Evolutionary conservation across 2,888 invertebrate genomes (phyloP).

Genomic region (Orchestes rusci): DNA sequence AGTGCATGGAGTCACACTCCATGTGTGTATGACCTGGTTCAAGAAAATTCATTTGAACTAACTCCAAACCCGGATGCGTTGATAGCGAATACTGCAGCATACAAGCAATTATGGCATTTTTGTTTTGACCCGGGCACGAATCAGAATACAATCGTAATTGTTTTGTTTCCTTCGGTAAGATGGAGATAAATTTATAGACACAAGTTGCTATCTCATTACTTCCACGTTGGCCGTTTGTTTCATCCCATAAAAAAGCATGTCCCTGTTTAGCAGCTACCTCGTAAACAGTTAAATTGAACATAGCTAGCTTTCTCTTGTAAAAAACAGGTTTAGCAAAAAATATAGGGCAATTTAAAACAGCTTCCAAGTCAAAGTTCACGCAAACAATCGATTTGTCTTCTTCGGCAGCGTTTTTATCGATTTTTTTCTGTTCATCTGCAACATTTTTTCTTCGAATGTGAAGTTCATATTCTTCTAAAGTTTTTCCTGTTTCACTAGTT

Average conservation of each 20-base stretch:
- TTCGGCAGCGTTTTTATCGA: slow-evolving; percentile 5
- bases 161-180: background rate
- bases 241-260: slow-evolving; percentile 3
- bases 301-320: slow-evolving; percentile 1
- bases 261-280: slow-evolving; percentile 1
- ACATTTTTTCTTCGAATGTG: slow-evolving; percentile 10
- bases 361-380: slow-evolving; percentile 2
- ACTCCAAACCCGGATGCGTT: background rate
- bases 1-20: slow-evolving; percentile 4
- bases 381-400: slow-evolving; percentile 5
- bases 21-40: slow-evolving; percentile 3
- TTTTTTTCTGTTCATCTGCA: slow-evolving; percentile 8
- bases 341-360: slow-evolving; percentile 3
- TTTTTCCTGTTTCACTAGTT: slow-evolving; percentile 4
- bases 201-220: slow-evolving; percentile 6
- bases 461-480: slow-evolving; percentile 5
- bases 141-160: slow-evolving; percentile 1
- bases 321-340: slow-evolving; percentile 5
- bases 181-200: background rate
- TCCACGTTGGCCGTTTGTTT: slow-evolving; percentile 2
- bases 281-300: slow-evolving; percentile 1
- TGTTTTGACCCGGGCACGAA: slow-evolving; percentile 2
- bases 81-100: background rate
- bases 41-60: slow-evolving; percentile 3
- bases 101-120: slow-evolving; percentile 1